Base-by-base conservation (phyloP, 2,888 invertebrate genomes). In the Hartigia nigra region DNA sequence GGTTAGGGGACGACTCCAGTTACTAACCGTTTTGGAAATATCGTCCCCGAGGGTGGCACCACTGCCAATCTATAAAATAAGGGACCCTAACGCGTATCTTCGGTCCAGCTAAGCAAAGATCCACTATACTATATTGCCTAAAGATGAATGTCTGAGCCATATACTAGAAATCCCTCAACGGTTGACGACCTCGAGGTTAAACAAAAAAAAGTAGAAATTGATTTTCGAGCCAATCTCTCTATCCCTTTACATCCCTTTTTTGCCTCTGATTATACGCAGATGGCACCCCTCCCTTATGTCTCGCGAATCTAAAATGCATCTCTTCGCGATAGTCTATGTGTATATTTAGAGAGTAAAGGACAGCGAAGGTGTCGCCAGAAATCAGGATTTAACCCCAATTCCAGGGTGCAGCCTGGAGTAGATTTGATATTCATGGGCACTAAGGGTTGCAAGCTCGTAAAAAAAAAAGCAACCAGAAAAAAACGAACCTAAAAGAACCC, bases 11-110 rank as follows among this genome's bases (percentile, higher is more conserved):
- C 74, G 9, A 76, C 78, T 69, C 78, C 32, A 81, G 31, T 77
- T 82, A 83, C 85, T 82, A 85, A 83, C 85, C 83, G 80, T 84
- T 81, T 82, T 81, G 81, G 82, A 84, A 82, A 85, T 85, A 85
- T 85, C 80, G 81, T 74, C 74, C 76, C 74, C 39, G 32, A 72
- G 72, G 72, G 72, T 72, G 32, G 31, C 72, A 34, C 72, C 72
- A 9, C 23, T 55, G 9, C 55, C 55, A 55, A 23, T 55, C 55
- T 55, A 55, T 55, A 23, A 55, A 55, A 55, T 55, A 55, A 55
- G 55, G 23, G 55, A 23, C 55, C 23, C 23, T 23, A 55, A 55
- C 2, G 55, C 55, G 55, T 23, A 55, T 23, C 55, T 55, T 55
- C 55, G 23, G 55, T 55, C 55, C 23, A 9, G 55, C 55, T 9